Conservation (phyloP, 2,113 vertebrate genomes). For the Mungos mungo region DNA sequence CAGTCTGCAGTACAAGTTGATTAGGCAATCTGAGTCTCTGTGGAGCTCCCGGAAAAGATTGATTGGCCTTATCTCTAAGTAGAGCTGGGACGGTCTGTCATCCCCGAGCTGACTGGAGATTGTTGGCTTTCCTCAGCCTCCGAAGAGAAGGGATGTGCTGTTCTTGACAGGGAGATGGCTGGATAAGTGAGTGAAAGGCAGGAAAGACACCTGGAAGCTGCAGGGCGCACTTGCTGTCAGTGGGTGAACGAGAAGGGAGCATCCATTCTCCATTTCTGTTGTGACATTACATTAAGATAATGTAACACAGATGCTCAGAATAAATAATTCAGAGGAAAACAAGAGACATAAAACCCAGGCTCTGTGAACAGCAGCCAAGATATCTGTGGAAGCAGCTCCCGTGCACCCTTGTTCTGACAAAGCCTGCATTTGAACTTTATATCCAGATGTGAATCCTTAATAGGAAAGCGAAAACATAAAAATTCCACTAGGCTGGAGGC, state of each 20-base stretch:
- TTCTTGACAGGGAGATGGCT: not conserved
- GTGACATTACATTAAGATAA: constrained; percentile 70
- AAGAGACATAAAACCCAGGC: constrained; percentile 60
- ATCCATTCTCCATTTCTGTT: constrained; percentile 39
- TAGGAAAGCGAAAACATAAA: constrained; percentile 4
- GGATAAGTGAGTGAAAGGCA: not conserved
- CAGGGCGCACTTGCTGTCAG: not conserved
- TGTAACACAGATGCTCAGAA: constrained; percentile 70
- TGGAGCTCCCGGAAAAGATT: not conserved
- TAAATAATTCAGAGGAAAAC: constrained; percentile 82
- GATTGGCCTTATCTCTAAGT: not conserved
- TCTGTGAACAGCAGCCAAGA: constrained; percentile 60
- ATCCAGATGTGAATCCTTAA: constrained; percentile 79
- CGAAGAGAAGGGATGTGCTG: not conserved
- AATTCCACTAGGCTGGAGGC: not conserved
- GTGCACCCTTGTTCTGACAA: constrained; percentile 45
- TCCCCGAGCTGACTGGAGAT: not conserved
- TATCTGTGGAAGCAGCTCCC: constrained; percentile 22
- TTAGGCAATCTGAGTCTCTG: not conserved
- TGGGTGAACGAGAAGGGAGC: not conserved
- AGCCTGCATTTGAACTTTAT: constrained; percentile 71
- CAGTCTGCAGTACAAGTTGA: not conserved
- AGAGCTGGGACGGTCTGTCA: not conserved
- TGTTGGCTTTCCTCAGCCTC: not conserved
- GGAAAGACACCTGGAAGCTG: constrained; percentile 44